A percentile compares a stretch with the other conserved stretches of the same genome.
These are phyloP conservation scores for Cantharis rustica DNA, from an alignment of 2,888 invertebrate species.

Conservation along the genomic window DNA sequence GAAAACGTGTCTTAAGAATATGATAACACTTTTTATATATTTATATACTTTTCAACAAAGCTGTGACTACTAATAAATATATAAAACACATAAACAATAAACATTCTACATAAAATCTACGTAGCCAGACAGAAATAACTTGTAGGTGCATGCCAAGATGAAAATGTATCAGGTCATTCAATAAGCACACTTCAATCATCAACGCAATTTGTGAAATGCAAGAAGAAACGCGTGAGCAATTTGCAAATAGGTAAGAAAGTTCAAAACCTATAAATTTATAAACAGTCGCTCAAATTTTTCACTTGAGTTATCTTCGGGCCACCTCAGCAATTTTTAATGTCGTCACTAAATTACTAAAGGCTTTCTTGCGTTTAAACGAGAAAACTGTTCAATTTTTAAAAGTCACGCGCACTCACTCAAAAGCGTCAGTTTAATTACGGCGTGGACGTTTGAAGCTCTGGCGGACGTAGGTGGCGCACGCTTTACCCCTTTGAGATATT, in stretches of 20 bases:
- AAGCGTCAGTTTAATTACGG: constrained; percentile 36
- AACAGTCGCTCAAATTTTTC: constrained; percentile 37
- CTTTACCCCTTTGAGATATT: constrained; percentile 63
- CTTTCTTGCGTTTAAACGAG: constrained; percentile 16
- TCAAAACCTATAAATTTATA: constrained; percentile 31
- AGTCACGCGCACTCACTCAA: constrained; percentile 29
- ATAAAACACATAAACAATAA: constrained; percentile 40
- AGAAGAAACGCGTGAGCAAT: constrained; percentile 42
- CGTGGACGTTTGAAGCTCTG: constrained; percentile 64
- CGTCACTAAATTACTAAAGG: constrained; percentile 35
- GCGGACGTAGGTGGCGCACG: constrained; percentile 71
- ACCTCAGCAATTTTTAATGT: constrained; percentile 38
- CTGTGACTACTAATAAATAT: constrained; percentile 5
- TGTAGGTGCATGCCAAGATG: constrained; percentile 46
- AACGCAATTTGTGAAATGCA: constrained; percentile 38
- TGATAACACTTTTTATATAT: neutral
- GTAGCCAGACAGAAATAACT: constrained; percentile 43
- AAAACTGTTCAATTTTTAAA: constrained; percentile 23
- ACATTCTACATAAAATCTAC: constrained; percentile 42
- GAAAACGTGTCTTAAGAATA: neutral
- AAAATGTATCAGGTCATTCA: constrained; percentile 31
- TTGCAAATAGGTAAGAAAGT: constrained; percentile 41
- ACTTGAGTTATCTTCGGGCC: constrained; percentile 46
- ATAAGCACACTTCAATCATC: constrained; percentile 41
- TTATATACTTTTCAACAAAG: neutral